Evolutionary conservation across 2,113 vertebrate species (phyloP), one percentile per base, ranked within the genome.

Genomic region (Tachysurus vachellii): DNA sequence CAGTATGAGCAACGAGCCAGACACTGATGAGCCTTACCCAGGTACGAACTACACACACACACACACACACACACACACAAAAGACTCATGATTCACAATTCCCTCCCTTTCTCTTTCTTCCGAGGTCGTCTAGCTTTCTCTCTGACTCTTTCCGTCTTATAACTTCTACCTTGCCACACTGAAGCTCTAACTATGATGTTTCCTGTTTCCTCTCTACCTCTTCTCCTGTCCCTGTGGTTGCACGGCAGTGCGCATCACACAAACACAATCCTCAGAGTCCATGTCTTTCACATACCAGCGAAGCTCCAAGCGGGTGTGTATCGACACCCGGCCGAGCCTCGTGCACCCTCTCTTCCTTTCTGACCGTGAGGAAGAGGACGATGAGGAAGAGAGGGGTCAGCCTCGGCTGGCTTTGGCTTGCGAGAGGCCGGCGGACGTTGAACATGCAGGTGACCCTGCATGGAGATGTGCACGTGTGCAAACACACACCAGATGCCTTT

Each of bases 231-330:
- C 64, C 47, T 75, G 42, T 59, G 83, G 85, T 93, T 73, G 88
- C 81, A 91, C 86, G 93, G 84, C 91, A 99, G 98, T 99, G 93
- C 97, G 92, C 92, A 97, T 99, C 92, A 97, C 97, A 94, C 98
- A 99, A 56, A 97, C 97, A 89, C 97, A 94, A 91, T 97, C 97
- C 86, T 95, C 96, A 90, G 97, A 99, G 86, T 98, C 98, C 91
- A 95, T 99, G 98, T 98, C 97, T 86, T 98, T 98, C 95, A 97
- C 96, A 93, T 99, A 98, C 94, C 95, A 99, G 88, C 97, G 96
- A 91, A 97, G 97, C 88, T 98, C 97, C 88, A 96, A 97, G 88
- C 98, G 97, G 85, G 96, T 99, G 95, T 94, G 93, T 95, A 95
- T 99, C 93, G 96, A 95, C 93, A 97, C 97, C 90, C 96, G 97